Percentiles rank a stretch among this genome's conserved stretches.
These are phyloP conservation scores for Hippocampus kuda DNA, from an alignment of 2,797 vertebrate genomes.

Conservation along the genomic window DNA sequence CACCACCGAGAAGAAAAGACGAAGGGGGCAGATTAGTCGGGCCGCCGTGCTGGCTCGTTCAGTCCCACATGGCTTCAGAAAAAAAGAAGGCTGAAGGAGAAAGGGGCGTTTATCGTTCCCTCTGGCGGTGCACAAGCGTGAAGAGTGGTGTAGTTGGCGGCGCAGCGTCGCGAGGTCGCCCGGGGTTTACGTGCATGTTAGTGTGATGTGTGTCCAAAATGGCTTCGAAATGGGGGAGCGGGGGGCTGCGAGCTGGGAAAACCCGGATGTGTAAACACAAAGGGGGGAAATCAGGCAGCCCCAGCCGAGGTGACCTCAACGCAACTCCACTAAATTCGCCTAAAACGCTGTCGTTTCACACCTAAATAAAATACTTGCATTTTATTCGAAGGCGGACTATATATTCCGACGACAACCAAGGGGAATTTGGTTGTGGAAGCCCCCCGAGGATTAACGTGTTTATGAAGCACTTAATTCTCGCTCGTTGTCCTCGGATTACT, in stretches of 20 bases:
- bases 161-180: constrained; percentile 62
- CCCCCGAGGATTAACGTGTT: constrained; percentile 1
- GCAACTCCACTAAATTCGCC: constrained; percentile 30
- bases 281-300: constrained; percentile 64
- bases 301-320: constrained; percentile 52
- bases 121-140: constrained; percentile 19
- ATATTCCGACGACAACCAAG: neutral
- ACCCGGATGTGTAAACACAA: constrained; percentile 94
- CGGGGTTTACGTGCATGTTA: constrained; percentile 64
- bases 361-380: neutral
- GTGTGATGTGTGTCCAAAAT: constrained; percentile 88
- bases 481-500: neutral
- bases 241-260: constrained; percentile 73
- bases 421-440: neutral
- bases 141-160: constrained; percentile 33
- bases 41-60: neutral
- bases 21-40: constrained; percentile 1
- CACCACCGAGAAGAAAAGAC: constrained; percentile 1
- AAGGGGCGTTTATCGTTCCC: constrained; percentile 8
- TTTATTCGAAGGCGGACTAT: neutral
- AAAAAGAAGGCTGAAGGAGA: constrained; percentile 12
- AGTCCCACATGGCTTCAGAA: constrained; percentile 5
- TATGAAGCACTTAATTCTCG: neutral
- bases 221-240: constrained; percentile 79
- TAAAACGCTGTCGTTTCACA: constrained; percentile 16